Conservation (phyloP, 1,140 invertebrate species). For the Aphelenchoides fujianensis region DNA sequence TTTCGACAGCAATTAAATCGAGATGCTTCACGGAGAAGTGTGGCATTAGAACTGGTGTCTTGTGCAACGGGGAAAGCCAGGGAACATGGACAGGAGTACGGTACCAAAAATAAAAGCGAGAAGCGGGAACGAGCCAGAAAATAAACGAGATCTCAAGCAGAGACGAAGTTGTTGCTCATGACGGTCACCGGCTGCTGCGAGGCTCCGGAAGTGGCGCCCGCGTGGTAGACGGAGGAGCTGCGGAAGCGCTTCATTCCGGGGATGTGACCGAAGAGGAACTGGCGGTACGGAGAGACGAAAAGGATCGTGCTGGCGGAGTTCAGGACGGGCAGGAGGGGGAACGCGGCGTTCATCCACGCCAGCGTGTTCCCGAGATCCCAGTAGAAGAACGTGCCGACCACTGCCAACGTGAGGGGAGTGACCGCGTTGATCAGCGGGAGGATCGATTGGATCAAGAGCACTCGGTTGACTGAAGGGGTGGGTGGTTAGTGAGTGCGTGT, state of each 20-base stretch:
- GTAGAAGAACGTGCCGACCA: neutral
- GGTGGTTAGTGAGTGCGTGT: no score
- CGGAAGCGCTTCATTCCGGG: neutral
- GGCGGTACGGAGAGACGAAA: constrained; percentile 1
- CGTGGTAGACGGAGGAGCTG: neutral
- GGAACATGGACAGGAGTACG: no score
- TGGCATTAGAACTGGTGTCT: no score
- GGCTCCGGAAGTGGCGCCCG: neutral
- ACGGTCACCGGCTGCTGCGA: neutral
- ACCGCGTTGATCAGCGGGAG: constrained; percentile 5
- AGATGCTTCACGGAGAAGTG: no score
- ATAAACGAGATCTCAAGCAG: neutral
- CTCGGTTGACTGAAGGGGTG: no score
- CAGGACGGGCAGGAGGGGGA: neutral
- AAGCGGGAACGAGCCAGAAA: no score
- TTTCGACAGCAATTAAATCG: no score
- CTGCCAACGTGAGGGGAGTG: neutral
- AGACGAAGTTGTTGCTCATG: neutral
- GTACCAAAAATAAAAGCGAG: no score
- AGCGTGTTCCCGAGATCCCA: neutral
- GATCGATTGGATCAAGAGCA: constrained; percentile 2
- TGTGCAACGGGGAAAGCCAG: no score
- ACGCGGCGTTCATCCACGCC: neutral
- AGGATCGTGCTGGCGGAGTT: neutral
- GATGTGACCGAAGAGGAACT: neutral